These are phyloP conservation scores for Epizoanthus illoricatus DNA, from an alignment of 92 coral and sea anemone genomes.

Conservation along the genomic window DNA sequence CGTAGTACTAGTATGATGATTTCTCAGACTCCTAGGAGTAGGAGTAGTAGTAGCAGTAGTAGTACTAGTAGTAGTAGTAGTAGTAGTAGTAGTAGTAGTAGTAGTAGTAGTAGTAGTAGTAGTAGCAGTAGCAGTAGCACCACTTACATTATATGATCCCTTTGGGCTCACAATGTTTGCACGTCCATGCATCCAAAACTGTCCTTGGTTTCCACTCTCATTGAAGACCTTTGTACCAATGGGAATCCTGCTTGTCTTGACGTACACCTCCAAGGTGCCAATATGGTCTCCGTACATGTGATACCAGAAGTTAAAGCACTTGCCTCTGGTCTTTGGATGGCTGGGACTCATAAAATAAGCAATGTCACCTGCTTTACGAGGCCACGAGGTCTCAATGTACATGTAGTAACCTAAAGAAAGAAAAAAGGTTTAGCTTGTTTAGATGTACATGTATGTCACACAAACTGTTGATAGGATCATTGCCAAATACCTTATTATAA, in stretches of 20 bases:
- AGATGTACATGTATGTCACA: not conserved
- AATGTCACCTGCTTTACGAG: conserved; percentile 70
- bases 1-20: no score
- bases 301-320: conserved; percentile 92
- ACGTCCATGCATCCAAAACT: conserved; percentile 81
- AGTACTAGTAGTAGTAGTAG: no score
- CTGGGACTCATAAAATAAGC: conserved; percentile 75
- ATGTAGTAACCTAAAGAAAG: conserved; percentile 77
- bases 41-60: no score
- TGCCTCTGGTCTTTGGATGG: conserved; percentile 74
- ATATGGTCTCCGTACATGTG: conserved; percentile 90
- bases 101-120: no score
- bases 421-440: not conserved
- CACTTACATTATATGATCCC: conserved; percentile 27
- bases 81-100: no score
- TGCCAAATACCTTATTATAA: no score
- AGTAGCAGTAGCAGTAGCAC: no score
- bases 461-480: no score
- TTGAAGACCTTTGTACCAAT: conserved; percentile 81
- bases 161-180: conserved; percentile 59
- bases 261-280: conserved; percentile 72
- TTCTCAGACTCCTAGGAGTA: no score
- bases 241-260: conserved; percentile 51
- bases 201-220: conserved; percentile 91
- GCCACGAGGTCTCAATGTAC: conserved; percentile 88